Evolutionary conservation across 2,888 invertebrate species (phyloP).

Genomic region (Ennomos erosarius): DNA sequence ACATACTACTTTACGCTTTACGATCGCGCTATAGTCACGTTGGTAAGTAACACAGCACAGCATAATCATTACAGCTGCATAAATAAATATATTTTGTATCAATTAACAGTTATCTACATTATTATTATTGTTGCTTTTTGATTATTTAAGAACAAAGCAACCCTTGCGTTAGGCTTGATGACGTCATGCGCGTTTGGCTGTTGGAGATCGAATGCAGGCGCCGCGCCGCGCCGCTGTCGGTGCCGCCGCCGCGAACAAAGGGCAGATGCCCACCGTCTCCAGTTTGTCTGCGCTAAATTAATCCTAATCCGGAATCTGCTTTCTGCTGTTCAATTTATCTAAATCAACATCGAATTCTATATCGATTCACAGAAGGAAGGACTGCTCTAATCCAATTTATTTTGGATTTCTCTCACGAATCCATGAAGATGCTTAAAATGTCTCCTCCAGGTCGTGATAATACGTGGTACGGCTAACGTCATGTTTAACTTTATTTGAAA

Average conservation of each 20-base stretch:
- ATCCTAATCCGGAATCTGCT: slow-evolving; percentile 46
- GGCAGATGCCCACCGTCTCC: slow-evolving; percentile 27
- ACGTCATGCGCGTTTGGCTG: slow-evolving; percentile 36
- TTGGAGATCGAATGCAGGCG: slow-evolving; percentile 29
- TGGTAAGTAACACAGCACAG: slow-evolving; percentile 41
- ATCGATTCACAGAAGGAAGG: slow-evolving; percentile 31
- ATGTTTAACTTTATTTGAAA: slow-evolving; percentile 54
- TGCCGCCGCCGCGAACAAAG: too few species aligned
- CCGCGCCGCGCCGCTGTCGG: too few species aligned
- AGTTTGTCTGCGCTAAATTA: slow-evolving; percentile 50
- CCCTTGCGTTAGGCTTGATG: slow-evolving; percentile 30
- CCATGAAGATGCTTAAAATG: slow-evolving; percentile 27
- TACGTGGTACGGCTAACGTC: slow-evolving; percentile 40
- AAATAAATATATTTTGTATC: slow-evolving; percentile 27
- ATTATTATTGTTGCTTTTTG: not conserved
- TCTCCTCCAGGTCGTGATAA: slow-evolving; percentile 6
- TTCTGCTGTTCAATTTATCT: slow-evolving; percentile 42
- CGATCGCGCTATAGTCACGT: slow-evolving; percentile 48
- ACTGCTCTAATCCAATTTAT: slow-evolving; percentile 35
- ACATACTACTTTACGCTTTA: slow-evolving; percentile 37
- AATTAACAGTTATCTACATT: slow-evolving; percentile 31
- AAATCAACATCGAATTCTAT: slow-evolving; percentile 41
- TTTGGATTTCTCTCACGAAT: slow-evolving; percentile 31
- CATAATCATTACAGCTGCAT: slow-evolving; percentile 43
- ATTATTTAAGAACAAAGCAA: slow-evolving; percentile 30